Evolutionary conservation across 2,888 invertebrate species (phyloP), one percentile per base, ranked within the genome.

Genomic region (Steinernema carpocapsae): DNA sequence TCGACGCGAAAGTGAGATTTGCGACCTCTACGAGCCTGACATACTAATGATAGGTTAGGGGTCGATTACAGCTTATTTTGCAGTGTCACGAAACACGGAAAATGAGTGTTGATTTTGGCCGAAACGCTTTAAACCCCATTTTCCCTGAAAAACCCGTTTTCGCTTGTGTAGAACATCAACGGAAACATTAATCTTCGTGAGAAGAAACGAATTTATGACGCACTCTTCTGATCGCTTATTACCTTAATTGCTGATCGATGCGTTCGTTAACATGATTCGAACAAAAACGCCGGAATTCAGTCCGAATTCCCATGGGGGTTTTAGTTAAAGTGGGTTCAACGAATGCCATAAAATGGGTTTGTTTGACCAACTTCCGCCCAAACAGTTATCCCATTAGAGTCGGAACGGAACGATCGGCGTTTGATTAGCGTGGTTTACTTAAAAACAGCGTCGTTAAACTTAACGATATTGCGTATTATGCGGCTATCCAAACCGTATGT

Each of bases 81-180:
- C n/a, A n/a, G n/a, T n/a, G 43, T 7, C 43, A 43, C 7, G 14
- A 43, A 43, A 14, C 14, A 7, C 10, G 43, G 43, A 43, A 43
- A 12, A 12, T 43, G 43, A 12, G 43, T 14, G 43, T 12, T 14
- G 43, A 43, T 14, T 7, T 4, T 56, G 26, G 22, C 26, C 26
- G 22, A 56, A 56, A 56, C 56, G 56, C 24, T 56, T 56, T 24
- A 24, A 56, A 26, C 56, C 26, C 22, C 26, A 24, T 56, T 56
- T 24, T 12, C 6, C 10, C 14, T 14, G 12, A 19, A 24, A 56
- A 56, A 56, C 56, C 24, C 24, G 56, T 56, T 56, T 56, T 6
- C 26, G 56, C 26, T 17, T 6, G 24, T 56, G 56, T 51, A n/a
- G 14, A 51, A 19, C 51, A 51, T n/a, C n/a, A 6, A 56, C 56